These are phyloP conservation scores for Littorina saxatilis DNA, from an alignment of 1,140 invertebrate genomes.

Conservation along the genomic window DNA sequence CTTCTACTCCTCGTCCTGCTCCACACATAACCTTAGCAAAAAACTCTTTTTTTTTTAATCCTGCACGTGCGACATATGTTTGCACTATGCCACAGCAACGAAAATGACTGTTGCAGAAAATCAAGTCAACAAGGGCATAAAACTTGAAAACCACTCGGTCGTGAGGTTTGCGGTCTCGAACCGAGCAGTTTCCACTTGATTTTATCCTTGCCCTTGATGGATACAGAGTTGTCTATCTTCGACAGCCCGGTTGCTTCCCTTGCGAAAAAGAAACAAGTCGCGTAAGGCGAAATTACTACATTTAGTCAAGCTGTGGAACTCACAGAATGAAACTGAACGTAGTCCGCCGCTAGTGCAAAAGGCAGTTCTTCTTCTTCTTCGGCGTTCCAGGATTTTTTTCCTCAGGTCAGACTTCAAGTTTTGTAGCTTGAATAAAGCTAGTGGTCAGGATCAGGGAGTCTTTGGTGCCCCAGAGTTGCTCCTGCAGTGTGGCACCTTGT, in stretches of 20 bases:
- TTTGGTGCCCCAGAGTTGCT: too few species aligned
- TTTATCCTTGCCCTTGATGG: not conserved
- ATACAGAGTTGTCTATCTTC: not conserved
- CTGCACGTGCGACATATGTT: slow-evolving; percentile 18
- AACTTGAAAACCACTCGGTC: slow-evolving; percentile 19
- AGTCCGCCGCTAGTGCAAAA: too few species aligned
- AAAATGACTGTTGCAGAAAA: slow-evolving; percentile 4
- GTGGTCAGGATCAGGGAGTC: too few species aligned
- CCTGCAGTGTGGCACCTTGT: too few species aligned
- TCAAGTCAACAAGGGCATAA: slow-evolving; percentile 18
- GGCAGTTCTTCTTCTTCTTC: too few species aligned
- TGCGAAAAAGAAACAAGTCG: too few species aligned
- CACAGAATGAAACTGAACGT: too few species aligned
- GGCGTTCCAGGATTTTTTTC: too few species aligned
- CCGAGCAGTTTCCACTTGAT: slow-evolving; percentile 14
- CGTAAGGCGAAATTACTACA: too few species aligned
- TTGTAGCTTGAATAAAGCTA: too few species aligned
- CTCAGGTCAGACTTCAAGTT: too few species aligned
- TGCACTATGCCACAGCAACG: slow-evolving; percentile 2
- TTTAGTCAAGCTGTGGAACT: too few species aligned
- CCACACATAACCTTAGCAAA: not conserved
- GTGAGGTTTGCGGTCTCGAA: not conserved
- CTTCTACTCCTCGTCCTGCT: not conserved
- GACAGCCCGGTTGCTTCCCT: not conserved
- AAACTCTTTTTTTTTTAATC: not conserved